phyloP scores from a whole-genome alignment of 2,797 vertebrate genomes.

The Sebastes nivosus region DNA sequence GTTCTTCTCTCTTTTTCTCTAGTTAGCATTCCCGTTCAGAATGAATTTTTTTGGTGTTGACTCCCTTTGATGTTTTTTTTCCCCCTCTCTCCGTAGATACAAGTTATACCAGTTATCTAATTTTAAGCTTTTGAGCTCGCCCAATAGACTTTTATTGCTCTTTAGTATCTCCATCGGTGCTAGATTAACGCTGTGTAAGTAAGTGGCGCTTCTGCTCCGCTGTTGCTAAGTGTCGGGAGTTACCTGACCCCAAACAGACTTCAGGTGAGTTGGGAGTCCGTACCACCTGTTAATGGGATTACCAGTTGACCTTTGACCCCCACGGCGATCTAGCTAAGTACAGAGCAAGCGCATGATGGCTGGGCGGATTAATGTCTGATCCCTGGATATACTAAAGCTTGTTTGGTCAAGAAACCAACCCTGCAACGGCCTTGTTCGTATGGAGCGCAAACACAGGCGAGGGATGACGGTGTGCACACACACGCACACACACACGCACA shows the following conservation, averaged over 20 bases:
- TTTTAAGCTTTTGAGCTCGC: neutral
- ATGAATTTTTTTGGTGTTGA: neutral
- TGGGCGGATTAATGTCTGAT: conserved; percentile 67
- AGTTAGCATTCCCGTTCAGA: conserved; percentile 19
- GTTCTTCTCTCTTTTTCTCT: conserved; percentile 29
- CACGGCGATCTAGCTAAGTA: conserved; percentile 41
- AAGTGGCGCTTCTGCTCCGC: neutral
- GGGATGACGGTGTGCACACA: neutral
- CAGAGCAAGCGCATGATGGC: conserved; percentile 59
- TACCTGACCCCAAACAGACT: neutral
- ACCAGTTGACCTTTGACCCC: conserved; percentile 46
- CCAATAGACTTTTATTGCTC: neutral
- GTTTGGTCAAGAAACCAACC: conserved; percentile 58
- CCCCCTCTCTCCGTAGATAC: neutral
- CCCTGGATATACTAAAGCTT: conserved; percentile 57
- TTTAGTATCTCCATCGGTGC: neutral
- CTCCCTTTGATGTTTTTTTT: conserved; percentile 47
- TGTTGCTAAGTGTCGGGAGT: neutral
- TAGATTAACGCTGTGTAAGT: neutral
- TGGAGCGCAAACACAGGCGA: neutral
- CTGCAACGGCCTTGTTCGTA: conserved; percentile 26
- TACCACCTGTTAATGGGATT: conserved; percentile 63
- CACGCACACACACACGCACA: neutral
- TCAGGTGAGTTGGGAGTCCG: conserved; percentile 39
- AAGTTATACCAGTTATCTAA: neutral